Conservation (phyloP, 2,113 vertebrate genomes). For the Corythoichthys haematopterus region DNA sequence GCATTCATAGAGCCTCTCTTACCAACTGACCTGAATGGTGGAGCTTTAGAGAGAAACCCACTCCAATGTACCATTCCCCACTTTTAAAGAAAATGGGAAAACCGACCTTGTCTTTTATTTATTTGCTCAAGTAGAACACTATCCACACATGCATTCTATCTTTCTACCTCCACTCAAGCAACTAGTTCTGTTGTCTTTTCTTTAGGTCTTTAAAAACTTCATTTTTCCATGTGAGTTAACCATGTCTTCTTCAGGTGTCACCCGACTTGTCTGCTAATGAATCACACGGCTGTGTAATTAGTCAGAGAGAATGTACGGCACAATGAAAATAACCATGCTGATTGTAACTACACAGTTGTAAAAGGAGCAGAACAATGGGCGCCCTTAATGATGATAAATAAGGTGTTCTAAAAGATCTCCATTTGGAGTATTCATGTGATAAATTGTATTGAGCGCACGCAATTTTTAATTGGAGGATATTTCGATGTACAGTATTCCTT, state of each 20-base stretch:
- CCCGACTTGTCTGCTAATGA: constrained; percentile 62
- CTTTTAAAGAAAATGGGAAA: constrained; percentile 34
- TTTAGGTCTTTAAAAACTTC: constrained; percentile 9
- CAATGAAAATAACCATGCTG: constrained; percentile 68
- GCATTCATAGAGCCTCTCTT: constrained; percentile 38
- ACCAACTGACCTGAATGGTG: constrained; percentile 55
- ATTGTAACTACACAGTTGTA: constrained; percentile 68
- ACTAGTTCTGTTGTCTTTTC: neutral
- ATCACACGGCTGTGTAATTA: constrained; percentile 64
- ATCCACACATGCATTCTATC: neutral
- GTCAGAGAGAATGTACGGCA: constrained; percentile 53
- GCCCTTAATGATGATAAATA: constrained; percentile 72
- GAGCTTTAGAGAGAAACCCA: constrained; percentile 29
- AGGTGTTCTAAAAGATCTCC: constrained; percentile 64
- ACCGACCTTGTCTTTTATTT: constrained; percentile 40
- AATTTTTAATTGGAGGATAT: constrained; percentile 58
- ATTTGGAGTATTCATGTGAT: constrained; percentile 56
- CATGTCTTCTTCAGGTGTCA: constrained; percentile 50
- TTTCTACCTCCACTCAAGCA: neutral
- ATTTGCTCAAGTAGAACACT: neutral
- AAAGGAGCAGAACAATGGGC: constrained; percentile 68
- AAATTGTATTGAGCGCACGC: constrained; percentile 51
- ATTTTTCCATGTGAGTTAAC: constrained; percentile 44
- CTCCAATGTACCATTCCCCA: neutral
- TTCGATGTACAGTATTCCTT: constrained; percentile 47